Base-by-base conservation (phyloP, 2,113 vertebrate genomes). In the Notothenia coriiceps region DNA sequence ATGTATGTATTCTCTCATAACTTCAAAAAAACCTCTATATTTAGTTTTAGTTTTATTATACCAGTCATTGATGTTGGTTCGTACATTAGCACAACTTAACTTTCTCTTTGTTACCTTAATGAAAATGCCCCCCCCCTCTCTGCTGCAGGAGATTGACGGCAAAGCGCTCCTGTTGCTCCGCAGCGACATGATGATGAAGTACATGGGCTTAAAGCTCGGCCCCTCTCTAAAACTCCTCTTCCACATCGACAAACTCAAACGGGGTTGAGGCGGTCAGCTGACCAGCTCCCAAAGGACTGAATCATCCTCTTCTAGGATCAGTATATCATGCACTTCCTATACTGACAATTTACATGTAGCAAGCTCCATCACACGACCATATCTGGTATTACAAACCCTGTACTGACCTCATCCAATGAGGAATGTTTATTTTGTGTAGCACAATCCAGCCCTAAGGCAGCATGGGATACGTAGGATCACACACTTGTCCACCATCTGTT, bases 201-300 rank as follows among this genome's bases (percentile, higher is more conserved):
- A 99, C 93, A 99, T 99, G 98, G 98, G 98, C 52, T 93, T 99
- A 87, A 99, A 99, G 94, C 95, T 99, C 77, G 98, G 98, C 13
- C 98, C 98, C 0, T 97, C 98, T 9, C 96, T 99, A 91, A 99
- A 99, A 93, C 97, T 99, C 85, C 96, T 95, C 79, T 98, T 98
- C 92, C 98, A 99, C 93, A 99, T 99, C 0, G 98, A 99, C 93
- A 98, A 96, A 93, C 96, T 99, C 77, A 98, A 98, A 90, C 96
- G 97, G 85, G 95, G 96, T 89, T 98, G 96, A 96, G 96, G 92
- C 95, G 74, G 71, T 69, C 57, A 17, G 59, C 62, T 22, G 18
- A 43, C 10, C 66, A 50, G 49, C 84, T 87, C 86, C 75, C 61
- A 86, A 90, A 89, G 87, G 87, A 85, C 83, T 60, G 20, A 65